phyloP scores from a whole-genome alignment of 1,140 invertebrate species.

The Drosophila bipectinata region DNA sequence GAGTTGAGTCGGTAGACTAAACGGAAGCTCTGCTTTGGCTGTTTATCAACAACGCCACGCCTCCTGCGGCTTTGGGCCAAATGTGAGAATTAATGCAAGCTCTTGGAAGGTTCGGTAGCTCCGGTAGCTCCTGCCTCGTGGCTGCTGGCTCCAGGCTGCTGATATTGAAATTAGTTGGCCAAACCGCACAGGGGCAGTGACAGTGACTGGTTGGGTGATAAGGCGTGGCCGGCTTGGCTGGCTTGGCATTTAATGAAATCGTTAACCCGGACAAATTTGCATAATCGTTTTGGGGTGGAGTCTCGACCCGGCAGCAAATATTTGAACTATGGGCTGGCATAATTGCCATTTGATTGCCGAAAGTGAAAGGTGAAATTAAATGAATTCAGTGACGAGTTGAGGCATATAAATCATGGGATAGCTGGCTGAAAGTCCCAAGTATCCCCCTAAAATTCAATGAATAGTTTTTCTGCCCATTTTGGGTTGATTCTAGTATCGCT shows the following conservation, averaged over 20 bases:
- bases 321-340: constrained; percentile 51
- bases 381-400: constrained; percentile 6
- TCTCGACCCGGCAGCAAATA: constrained; percentile 49
- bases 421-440: not conserved
- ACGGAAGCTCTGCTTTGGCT: constrained; percentile 33
- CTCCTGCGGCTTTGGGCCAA: constrained; percentile 47
- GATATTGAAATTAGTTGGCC: constrained; percentile 74
- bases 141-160: constrained; percentile 26
- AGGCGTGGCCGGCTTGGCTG: constrained; percentile 48
- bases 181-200: constrained; percentile 14
- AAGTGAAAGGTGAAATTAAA: constrained; percentile 20
- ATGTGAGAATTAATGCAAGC: constrained; percentile 70
- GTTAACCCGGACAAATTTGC: constrained; percentile 64
- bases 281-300: constrained; percentile 52
- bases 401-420: not conserved
- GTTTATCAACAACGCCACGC: constrained; percentile 70
- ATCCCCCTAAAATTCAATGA: not conserved
- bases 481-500: constrained; percentile 11
- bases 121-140: not conserved
- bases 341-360: constrained; percentile 64
- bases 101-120: constrained; percentile 15
- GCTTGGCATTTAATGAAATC: constrained; percentile 67
- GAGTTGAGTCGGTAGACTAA: constrained; percentile 47
- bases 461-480: constrained; percentile 8
- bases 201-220: constrained; percentile 34